Evolutionary conservation across 1,140 invertebrate species (phyloP).

Genomic region (Drosophila nebulosa): DNA sequence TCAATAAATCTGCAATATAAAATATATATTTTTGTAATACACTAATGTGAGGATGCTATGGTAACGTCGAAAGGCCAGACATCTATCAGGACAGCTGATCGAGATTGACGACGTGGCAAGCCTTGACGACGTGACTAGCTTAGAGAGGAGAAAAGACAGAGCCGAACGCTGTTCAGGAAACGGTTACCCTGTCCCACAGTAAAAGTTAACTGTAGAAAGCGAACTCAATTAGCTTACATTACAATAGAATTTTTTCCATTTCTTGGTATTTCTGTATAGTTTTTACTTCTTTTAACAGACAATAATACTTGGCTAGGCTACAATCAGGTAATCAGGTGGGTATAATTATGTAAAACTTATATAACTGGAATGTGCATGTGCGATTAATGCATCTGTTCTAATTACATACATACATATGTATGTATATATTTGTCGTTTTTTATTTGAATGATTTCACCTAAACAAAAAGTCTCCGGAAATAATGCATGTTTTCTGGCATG

Average conservation of each 20-base stretch:
- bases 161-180: too few relatives aligned
- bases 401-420: not conserved
- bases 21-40: too few relatives aligned
- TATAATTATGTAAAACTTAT: not conserved
- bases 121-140: too few relatives aligned
- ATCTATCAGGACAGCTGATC: too few relatives aligned
- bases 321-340: not conserved
- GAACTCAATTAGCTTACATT: too few relatives aligned
- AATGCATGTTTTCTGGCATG: not conserved
- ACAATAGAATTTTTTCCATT: not conserved
- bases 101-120: too few relatives aligned
- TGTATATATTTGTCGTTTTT: not conserved
- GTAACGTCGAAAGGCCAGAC: too few relatives aligned
- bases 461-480: not conserved
- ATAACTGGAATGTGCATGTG: not conserved
- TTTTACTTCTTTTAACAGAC: not conserved
- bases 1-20: too few relatives aligned
- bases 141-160: too few relatives aligned
- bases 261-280: not conserved
- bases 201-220: too few relatives aligned
- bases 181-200: too few relatives aligned
- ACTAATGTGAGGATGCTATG: too few relatives aligned
- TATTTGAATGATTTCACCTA: not conserved
- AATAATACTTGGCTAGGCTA: not conserved
- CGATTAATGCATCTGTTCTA: not conserved